Conservation (phyloP, 2,113 vertebrate genomes). For the Emydura subglobosa region DNA sequence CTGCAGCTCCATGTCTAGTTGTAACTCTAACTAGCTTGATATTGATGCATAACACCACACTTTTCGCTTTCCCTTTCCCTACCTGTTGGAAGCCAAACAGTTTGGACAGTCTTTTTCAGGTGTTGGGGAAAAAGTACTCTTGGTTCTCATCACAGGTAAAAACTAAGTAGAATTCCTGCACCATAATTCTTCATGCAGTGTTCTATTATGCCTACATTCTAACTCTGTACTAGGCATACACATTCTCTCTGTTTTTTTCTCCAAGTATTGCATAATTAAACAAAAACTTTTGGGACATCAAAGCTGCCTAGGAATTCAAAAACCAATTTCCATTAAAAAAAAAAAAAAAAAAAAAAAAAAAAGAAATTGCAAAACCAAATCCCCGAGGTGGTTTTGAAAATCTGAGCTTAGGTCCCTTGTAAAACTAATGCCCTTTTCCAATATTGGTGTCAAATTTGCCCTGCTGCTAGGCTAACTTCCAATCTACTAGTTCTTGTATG, state of each 20-base stretch:
- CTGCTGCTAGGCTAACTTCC: not conserved
- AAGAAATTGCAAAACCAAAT: conserved; percentile 57
- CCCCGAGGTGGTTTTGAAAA: conserved; percentile 49
- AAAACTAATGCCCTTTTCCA: not conserved
- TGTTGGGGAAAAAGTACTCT: conserved; percentile 44
- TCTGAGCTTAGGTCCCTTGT: conserved; percentile 14
- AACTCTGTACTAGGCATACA: conserved; percentile 40
- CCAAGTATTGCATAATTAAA: conserved; percentile 56
- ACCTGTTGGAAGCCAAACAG: conserved; percentile 33
- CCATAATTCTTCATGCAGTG: not conserved
- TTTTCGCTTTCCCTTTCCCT: not conserved
- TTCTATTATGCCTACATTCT: not conserved
- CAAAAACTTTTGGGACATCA: not conserved
- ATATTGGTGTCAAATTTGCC: not conserved
- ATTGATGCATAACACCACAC: not conserved
- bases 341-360: not conserved
- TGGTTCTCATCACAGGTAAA: conserved; percentile 49
- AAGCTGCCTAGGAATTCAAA: not conserved
- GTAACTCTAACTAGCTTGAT: not conserved
- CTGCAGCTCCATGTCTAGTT: not conserved
- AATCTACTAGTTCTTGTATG: not conserved
- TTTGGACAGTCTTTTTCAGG: conserved; percentile 34
- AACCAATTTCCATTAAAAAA: not conserved
- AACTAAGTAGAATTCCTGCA: not conserved
- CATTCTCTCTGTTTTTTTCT: not conserved